Evolutionary conservation across 2,888 invertebrate genomes (phyloP).

Genomic region (Trissoscelio sp.): DNA sequence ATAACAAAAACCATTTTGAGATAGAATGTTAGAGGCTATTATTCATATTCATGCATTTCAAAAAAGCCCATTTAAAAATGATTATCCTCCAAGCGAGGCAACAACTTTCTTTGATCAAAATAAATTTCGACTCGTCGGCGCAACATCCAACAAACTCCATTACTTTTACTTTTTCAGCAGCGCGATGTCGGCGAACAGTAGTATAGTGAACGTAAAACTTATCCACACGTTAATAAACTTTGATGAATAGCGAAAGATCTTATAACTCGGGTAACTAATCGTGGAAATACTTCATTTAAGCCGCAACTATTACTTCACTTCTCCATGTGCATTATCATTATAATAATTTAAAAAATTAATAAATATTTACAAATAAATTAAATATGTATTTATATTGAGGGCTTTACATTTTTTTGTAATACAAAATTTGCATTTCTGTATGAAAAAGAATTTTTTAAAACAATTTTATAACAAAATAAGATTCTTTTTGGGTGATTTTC

Average conservation of each 20-base stretch:
- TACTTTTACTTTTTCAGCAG: conserved; percentile 56
- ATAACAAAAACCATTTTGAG: no score
- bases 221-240: conserved; percentile 55
- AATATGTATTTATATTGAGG: no score
- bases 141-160: conserved; percentile 32
- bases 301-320: conserved; percentile 36
- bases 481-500: no score
- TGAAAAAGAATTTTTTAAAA: no score
- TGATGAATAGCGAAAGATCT: conserved; percentile 55
- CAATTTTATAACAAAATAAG: no score
- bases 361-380: no score
- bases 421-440: no score
- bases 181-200: conserved; percentile 35
- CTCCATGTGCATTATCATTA: conserved; percentile 12
- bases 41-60: no score
- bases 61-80: background rate
- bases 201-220: conserved; percentile 56
- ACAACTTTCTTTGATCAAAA: conserved; percentile 13
- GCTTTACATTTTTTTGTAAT: no score
- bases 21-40: no score
- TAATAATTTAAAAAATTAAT: no score
- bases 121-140: conserved; percentile 38
- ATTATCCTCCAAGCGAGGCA: background rate
- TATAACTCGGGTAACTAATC: conserved; percentile 45
- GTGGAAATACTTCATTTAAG: conserved; percentile 40